These are phyloP conservation scores for Sardina pilchardus DNA, from an alignment of 2,113 vertebrate species.

Conservation along the genomic window DNA sequence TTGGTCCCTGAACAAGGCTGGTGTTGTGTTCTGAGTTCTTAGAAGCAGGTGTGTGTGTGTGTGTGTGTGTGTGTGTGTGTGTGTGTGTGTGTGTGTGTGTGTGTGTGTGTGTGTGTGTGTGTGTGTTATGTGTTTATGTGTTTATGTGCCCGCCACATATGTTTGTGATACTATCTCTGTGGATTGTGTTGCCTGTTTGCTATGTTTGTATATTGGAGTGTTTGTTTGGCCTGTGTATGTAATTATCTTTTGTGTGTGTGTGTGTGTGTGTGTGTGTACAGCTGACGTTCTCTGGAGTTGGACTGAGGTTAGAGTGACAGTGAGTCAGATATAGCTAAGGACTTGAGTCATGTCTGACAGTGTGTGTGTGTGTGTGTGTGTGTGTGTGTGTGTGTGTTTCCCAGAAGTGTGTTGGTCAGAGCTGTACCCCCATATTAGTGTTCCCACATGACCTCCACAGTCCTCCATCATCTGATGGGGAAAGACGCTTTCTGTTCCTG, in stretches of 20 bases:
- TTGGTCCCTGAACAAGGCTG: background rate
- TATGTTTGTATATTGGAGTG: background rate
- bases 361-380: no score
- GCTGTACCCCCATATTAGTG: no score
- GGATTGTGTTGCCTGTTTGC: background rate
- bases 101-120: conserved; percentile 15
- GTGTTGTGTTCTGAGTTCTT: background rate
- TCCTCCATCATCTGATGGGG: no score
- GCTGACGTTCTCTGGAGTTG: no score
- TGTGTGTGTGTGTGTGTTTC: no score
- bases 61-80: conserved; percentile 4
- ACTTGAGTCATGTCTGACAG: no score
- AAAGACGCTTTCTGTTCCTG: no score
- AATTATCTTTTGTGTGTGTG: background rate
- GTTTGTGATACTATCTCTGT: background rate
- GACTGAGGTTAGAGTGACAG: no score
- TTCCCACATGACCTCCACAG: no score
- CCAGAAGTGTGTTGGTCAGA: no score
- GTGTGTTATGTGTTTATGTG: background rate
- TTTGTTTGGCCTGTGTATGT: background rate
- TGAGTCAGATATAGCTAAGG: no score
- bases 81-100: background rate
- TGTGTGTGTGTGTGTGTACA: background rate
- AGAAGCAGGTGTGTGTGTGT: conserved; percentile 9
- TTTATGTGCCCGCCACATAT: background rate